Evolutionary conservation across 64 coral and sea anemone species (phyloP), one percentile per base, ranked within the genome.

Genomic region (Trachythela sp.): DNA sequence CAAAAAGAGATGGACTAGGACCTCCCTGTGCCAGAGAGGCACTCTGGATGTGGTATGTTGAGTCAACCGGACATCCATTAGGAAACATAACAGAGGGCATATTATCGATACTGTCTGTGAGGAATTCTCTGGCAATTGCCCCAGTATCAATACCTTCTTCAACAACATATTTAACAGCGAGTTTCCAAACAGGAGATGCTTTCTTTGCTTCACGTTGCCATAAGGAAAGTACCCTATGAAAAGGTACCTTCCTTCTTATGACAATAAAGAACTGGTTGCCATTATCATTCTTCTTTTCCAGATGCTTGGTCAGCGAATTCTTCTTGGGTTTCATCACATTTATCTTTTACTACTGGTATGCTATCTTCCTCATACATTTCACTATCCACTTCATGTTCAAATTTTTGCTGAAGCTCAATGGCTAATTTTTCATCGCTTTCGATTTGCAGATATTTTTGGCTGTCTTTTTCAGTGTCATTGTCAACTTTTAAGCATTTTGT

Each of bases 81-180:
- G 87, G 87, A 75, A 89, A 89, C 40, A 43, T n/a, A 10, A 68
- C 34, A 30, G 56, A 54, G 39, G 39, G 36, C 34, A 89, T 89
- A 70, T 51, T 48, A 39, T 54, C 43, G 1, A 89, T 75, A 32
- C 26, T 33, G n/a, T 89, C 40, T 45, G 59, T 80, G 9, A 89
- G 87, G 43, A 80, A 89, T 77, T 89, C 87, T 33, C 67, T 89
- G 11, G 87, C 87, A 13, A 89, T 8, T 22, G 87, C 87, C 26
- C 59, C 87, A 48, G 59, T 89, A 40, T 89, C 87, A 77, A 89
- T 89, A 75, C 87, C 87, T 39, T 89, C 41, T 75, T 89, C 87
- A 15, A 64, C 87, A 76, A 89, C 15, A 89, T 75, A 89, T 75
- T 77, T 89, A 17, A 89, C 68, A 29, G 51, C 77, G 39, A 89